Conservation (phyloP, 2,113 vertebrate genomes). For the Passer montanus region DNA sequence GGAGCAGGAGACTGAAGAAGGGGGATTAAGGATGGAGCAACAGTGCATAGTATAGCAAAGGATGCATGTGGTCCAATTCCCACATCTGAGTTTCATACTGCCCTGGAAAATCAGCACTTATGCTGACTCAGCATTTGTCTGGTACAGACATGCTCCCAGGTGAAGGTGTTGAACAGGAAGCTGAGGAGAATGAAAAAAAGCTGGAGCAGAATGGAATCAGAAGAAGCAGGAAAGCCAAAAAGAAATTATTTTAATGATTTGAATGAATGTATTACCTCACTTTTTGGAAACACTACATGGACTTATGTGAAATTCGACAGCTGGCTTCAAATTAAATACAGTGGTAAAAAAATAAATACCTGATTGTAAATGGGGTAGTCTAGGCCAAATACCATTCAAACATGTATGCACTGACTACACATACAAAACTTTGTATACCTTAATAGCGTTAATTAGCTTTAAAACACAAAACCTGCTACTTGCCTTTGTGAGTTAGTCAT, state of each 20-base stretch:
- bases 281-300: not conserved
- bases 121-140: not conserved
- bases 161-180: not conserved
- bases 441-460: not conserved
- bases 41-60: accelerated
- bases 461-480: not conserved
- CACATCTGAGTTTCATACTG: not conserved
- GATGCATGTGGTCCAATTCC: not conserved
- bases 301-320: not conserved
- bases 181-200: not conserved
- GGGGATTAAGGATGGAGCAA: not conserved
- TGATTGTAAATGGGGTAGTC: not conserved
- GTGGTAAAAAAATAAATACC: not conserved
- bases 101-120: not conserved
- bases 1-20: not conserved
- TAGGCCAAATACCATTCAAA: not conserved
- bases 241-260: not conserved
- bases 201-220: not conserved
- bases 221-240: not conserved
- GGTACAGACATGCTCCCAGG: not conserved
- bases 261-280: not conserved
- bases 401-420: not conserved
- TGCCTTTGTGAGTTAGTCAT: not conserved
- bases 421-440: not conserved
- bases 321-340: not conserved